A percentile compares a stretch with the other conserved stretches of the same genome.
Evolutionary conservation across 2,797 vertebrate species (phyloP).

Genomic region (Bradypodion pumilum): DNA sequence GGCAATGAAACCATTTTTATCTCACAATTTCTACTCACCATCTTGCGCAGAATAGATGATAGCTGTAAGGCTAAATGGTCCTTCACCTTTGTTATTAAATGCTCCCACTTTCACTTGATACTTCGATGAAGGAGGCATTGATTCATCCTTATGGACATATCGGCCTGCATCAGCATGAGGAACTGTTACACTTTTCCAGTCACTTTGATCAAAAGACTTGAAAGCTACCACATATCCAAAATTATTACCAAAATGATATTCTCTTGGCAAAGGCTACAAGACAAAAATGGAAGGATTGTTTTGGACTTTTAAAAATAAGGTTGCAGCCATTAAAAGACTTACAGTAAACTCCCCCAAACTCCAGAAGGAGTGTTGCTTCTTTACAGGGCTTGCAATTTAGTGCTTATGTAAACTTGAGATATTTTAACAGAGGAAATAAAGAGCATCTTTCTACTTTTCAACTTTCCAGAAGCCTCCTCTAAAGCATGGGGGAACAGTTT

Average conservation of each 20-base stretch:
- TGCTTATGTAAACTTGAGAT: not conserved
- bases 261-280: constrained; percentile 88
- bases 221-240: constrained; percentile 96
- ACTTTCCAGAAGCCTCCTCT: not conserved
- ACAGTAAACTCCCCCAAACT: too few species aligned
- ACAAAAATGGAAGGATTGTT: constrained; percentile 31
- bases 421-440: not conserved
- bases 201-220: constrained; percentile 79
- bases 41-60: constrained; percentile 89
- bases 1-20: not conserved
- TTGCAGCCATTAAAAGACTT: too few species aligned
- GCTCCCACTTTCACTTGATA: constrained; percentile 96
- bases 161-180: constrained; percentile 84
- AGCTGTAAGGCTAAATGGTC: constrained; percentile 89
- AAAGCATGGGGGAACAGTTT: not conserved
- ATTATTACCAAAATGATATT: constrained; percentile 92
- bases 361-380: not conserved
- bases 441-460: not conserved
- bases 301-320: too few species aligned
- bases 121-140: constrained; percentile 82
- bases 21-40: constrained; percentile 77
- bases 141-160: constrained; percentile 91
- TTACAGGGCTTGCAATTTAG: not conserved
- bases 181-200: constrained; percentile 91
- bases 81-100: constrained; percentile 91